Conservation (phyloP, 2,888 invertebrate genomes). For the Scaptomyza reducta region DNA sequence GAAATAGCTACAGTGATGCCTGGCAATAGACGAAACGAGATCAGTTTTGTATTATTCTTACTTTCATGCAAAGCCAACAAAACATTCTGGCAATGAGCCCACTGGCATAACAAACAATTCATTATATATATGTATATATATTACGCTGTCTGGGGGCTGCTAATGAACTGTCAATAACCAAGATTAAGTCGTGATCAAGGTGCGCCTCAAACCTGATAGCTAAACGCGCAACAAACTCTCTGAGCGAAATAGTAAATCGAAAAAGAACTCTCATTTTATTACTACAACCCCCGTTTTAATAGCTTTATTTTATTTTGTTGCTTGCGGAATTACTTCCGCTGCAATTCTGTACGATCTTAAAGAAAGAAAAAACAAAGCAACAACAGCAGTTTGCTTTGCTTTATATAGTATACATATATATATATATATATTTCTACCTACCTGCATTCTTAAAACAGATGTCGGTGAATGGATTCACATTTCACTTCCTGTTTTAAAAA, state of each 20-base stretch:
- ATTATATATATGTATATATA: constrained; percentile 32
- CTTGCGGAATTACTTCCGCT: constrained; percentile 53
- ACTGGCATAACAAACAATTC: constrained; percentile 18
- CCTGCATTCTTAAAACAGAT: constrained; percentile 35
- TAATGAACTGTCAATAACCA: constrained; percentile 74
- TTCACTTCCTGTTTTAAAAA: constrained; percentile 63
- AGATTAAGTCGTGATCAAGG: constrained; percentile 73
- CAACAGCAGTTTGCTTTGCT: constrained; percentile 12
- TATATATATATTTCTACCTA: constrained; percentile 10
- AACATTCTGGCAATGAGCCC: constrained; percentile 22
- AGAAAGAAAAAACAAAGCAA: neutral
- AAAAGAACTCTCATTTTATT: constrained; percentile 6
- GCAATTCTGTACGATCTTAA: constrained; percentile 19
- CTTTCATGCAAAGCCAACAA: neutral
- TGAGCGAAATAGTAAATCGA: neutral
- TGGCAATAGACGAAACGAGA: neutral
- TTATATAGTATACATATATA: constrained; percentile 1
- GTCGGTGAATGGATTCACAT: constrained; percentile 52
- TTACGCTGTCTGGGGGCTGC: constrained; percentile 50
- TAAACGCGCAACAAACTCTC: constrained; percentile 17
- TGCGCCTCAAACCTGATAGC: constrained; percentile 50
- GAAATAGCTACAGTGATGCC: neutral
- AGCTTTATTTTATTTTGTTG: constrained; percentile 1
- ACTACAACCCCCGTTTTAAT: constrained; percentile 4
- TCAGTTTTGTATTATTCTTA: neutral